These are phyloP conservation scores for Passerina amoena DNA, from an alignment of 2,113 vertebrate genomes.

Conservation along the genomic window DNA sequence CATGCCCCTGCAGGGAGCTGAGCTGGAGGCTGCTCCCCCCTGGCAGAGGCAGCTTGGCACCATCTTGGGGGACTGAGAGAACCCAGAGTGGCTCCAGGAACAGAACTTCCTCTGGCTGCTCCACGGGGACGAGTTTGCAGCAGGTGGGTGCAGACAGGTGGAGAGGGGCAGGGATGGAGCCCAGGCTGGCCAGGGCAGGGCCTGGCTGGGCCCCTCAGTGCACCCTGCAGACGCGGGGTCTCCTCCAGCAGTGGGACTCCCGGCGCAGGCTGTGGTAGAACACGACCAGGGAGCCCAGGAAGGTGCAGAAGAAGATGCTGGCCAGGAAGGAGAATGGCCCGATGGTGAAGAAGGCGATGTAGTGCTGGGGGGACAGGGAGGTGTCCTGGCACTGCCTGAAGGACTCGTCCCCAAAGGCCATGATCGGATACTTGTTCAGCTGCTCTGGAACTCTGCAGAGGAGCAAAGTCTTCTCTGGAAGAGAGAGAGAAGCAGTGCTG, in stretches of 20 bases:
- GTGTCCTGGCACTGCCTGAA: slow-evolving; percentile 68
- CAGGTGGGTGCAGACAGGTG: background rate
- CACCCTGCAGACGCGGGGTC: background rate
- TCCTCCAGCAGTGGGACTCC: background rate
- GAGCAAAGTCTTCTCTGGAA: slow-evolving; percentile 59
- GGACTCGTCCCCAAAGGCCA: slow-evolving; percentile 63
- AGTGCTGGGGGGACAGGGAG: background rate
- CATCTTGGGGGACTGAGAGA: accelerated
- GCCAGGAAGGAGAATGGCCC: slow-evolving; percentile 69
- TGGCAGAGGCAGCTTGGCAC: background rate
- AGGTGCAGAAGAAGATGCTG: slow-evolving; percentile 71
- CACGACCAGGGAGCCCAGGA: slow-evolving; percentile 31
- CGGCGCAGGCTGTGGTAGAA: slow-evolving; percentile 35
- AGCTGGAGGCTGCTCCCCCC: background rate
- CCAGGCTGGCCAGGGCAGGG: background rate
- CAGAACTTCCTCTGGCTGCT: background rate
- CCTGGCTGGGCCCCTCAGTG: background rate
- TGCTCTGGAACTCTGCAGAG: slow-evolving; percentile 55
- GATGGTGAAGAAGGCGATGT: slow-evolving; percentile 44
- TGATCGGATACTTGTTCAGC: slow-evolving; percentile 38
- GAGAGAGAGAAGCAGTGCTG: slow-evolving; percentile 9
- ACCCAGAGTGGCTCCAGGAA: background rate
- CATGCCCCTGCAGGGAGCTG: accelerated
- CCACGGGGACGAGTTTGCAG: background rate
- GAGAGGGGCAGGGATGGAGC: background rate